These are phyloP conservation scores for Capitella teleta DNA, from an alignment of 1,140 invertebrate genomes.

Conservation along the genomic window DNA sequence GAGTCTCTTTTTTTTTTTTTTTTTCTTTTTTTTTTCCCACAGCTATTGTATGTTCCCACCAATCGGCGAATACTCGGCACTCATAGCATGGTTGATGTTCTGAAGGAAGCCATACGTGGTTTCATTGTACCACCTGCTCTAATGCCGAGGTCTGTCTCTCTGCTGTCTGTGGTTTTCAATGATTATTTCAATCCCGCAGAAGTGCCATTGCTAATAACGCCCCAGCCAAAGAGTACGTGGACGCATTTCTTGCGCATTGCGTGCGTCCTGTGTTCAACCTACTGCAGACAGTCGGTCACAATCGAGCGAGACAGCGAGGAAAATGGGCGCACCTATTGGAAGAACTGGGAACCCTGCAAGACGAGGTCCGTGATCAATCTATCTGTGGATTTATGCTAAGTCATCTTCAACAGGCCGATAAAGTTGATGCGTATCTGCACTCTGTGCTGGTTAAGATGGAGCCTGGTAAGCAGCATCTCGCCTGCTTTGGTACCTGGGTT, in stretches of 20 bases:
- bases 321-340: constrained; percentile 79
- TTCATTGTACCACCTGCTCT: constrained; percentile 82
- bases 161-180: constrained; percentile 3
- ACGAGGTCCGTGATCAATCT: background rate
- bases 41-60: constrained; percentile 37
- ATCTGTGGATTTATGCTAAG: background rate
- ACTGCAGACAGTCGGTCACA: constrained; percentile 78
- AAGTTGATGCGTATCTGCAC: constrained; percentile 74
- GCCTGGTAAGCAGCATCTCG: constrained; percentile 58
- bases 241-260: constrained; percentile 77
- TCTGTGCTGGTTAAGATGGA: constrained; percentile 57
- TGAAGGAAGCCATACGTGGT: constrained; percentile 68
- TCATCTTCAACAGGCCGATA: constrained; percentile 60
- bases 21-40: background rate
- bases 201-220: constrained; percentile 31
- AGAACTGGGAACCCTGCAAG: constrained; percentile 82
- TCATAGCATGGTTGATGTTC: constrained; percentile 56
- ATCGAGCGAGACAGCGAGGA: constrained; percentile 83
- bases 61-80: constrained; percentile 40
- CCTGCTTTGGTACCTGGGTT: constrained; percentile 90
- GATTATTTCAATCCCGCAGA: constrained; percentile 14
- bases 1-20: background rate
- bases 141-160: constrained; percentile 53
- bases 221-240: constrained; percentile 71
- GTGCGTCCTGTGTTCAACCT: constrained; percentile 74